Evolutionary conservation across 2,797 vertebrate species (phyloP).

Genomic region (Pipistrellus pipistrellus): DNA sequence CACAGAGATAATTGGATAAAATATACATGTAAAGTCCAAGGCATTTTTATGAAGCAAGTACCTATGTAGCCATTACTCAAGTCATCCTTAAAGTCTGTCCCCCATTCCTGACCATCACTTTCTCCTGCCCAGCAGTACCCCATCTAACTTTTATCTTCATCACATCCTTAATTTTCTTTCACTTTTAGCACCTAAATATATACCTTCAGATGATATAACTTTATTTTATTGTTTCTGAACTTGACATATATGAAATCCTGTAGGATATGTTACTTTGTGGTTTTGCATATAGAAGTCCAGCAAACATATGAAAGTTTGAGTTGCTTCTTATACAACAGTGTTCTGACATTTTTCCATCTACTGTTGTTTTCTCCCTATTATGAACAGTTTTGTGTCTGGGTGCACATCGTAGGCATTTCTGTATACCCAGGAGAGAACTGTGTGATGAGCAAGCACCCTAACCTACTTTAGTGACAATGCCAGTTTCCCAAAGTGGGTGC

Average conservation of each 20-base stretch:
- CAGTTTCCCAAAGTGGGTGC: background rate
- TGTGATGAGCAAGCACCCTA: no score
- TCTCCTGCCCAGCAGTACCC: no score
- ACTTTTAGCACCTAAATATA: background rate
- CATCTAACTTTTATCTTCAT: background rate
- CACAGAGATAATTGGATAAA: background rate
- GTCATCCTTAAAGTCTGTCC: background rate
- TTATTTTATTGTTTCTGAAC: constrained; percentile 17
- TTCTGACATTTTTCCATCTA: background rate
- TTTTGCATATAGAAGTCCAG: background rate
- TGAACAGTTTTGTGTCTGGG: background rate
- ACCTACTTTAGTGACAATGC: background rate
- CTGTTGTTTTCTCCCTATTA: no score
- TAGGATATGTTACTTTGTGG: background rate
- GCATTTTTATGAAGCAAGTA: background rate
- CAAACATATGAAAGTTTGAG: no score
- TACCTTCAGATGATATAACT: background rate
- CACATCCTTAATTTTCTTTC: background rate
- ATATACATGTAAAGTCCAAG: background rate
- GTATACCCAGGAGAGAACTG: background rate
- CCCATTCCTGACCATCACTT: no score
- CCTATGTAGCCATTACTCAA: fast-evolving
- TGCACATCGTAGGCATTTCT: background rate
- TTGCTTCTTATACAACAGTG: background rate
- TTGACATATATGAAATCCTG: background rate